Conservation (phyloP, 1,140 invertebrate species). For the Colletes gigas region DNA sequence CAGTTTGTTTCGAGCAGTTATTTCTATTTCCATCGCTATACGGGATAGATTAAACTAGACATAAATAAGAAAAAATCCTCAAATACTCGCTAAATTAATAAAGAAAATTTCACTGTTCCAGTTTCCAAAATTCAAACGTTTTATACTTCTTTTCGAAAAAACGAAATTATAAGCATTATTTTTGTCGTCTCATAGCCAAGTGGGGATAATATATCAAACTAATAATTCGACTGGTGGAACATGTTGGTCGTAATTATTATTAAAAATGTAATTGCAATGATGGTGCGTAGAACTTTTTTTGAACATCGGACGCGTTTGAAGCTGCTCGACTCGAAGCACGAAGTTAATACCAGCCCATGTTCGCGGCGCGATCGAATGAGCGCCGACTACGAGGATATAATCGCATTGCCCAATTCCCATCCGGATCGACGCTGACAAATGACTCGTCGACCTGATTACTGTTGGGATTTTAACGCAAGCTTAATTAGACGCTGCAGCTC, state of each 20-base stretch:
- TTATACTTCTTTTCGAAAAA: no score
- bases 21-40: not conserved
- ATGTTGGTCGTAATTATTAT: no score
- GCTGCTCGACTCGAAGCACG: not conserved
- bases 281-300: not conserved
- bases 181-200: no score
- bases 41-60: not conserved
- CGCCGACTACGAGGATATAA: constrained; percentile 54
- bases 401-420: constrained; percentile 63
- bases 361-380: constrained; percentile 42
- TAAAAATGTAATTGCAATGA: no score
- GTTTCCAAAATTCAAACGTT: no score
- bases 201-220: no score
- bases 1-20: not conserved
- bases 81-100: no score
- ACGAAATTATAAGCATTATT: no score
- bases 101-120: no score
- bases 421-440: constrained; percentile 63
- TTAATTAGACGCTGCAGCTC: constrained; percentile 66
- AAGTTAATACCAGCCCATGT: constrained; percentile 59
- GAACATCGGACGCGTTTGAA: not conserved
- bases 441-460: constrained; percentile 67
- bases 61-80: not conserved
- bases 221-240: no score
- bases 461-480: constrained; percentile 69